Evolutionary conservation across 2,888 invertebrate species (phyloP).

Genomic region (Trachelus iudaicus): DNA sequence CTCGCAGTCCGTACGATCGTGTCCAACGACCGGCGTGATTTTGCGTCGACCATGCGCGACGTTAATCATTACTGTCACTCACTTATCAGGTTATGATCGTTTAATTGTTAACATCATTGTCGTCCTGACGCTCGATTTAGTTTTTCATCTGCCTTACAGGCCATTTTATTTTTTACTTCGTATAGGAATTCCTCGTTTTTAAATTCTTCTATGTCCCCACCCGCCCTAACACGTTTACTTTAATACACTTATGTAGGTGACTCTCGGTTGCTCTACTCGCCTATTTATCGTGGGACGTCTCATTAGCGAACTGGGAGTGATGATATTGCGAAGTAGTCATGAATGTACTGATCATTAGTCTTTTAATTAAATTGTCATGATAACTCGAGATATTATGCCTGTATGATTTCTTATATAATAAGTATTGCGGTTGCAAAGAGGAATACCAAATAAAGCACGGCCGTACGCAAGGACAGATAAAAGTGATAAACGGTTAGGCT

Average conservation of each 20-base stretch:
- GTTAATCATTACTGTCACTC: background rate
- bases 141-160: background rate
- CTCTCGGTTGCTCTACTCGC: background rate
- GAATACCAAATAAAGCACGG: background rate
- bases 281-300: background rate
- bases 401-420: background rate
- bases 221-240: background rate
- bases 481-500: background rate
- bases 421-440: background rate
- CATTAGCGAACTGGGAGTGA: background rate
- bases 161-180: background rate
- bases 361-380: background rate
- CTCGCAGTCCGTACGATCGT: background rate
- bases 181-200: background rate
- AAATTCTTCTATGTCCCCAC: background rate
- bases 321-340: background rate
- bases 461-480: background rate
- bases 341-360: background rate
- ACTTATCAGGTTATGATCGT: background rate
- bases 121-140: background rate
- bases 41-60: background rate
- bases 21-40: background rate
- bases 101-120: background rate
- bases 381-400: background rate
- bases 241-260: background rate